Base-by-base conservation (phyloP, 92 coral and sea anemone genomes). In the Umimayanthus kanabou region DNA sequence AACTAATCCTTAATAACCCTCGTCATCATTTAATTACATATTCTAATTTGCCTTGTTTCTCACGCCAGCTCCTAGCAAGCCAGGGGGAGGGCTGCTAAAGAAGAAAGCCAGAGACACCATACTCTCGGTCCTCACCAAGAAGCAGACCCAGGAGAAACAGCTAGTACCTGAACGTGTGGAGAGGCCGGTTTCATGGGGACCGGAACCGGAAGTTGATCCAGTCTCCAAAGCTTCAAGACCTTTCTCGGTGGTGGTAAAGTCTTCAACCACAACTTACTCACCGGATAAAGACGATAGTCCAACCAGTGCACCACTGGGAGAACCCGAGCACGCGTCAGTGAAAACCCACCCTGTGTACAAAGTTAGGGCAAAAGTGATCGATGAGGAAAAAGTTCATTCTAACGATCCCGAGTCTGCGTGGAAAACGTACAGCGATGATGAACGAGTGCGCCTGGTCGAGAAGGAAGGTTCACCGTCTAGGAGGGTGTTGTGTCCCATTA, bases 71-170 rank as follows among this genome's bases (percentile, higher is more conserved):
- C 28, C 73, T 25, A 74, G 40, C 74, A 83, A 83, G 67, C 87
- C 47, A 25, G 78, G 79, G 26, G 77, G 87, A 3, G 87, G 87
- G 8, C 40, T 93, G 67, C 70, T 91, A 29, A 95, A 95, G 84
- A 95, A 95, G 89, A 93, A 91, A 85, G 98, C 98, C 22, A 90
- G 90, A 23, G 91, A 88, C 82, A 95, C 98, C 16, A 95, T 95
- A 42, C 88, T 95, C 25, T 93, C 96, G 22, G 98, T 93, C 20
- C 91, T 95, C 49, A 82, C 91, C 5, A 95, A 93, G 85, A 93
- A 94, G 4, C 98, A 95, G 69, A 88, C 96, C 7, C 96, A 93
- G 77, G 98, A 95, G 76, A 95, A 83, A 83, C 71, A 66, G 20
- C 71, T 93, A 25, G 67, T 89, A 10, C 75, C 89, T 10, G 95